Evolutionary conservation across 1,140 invertebrate genomes (phyloP).

Genomic region (Hypsibius dujardini): DNA sequence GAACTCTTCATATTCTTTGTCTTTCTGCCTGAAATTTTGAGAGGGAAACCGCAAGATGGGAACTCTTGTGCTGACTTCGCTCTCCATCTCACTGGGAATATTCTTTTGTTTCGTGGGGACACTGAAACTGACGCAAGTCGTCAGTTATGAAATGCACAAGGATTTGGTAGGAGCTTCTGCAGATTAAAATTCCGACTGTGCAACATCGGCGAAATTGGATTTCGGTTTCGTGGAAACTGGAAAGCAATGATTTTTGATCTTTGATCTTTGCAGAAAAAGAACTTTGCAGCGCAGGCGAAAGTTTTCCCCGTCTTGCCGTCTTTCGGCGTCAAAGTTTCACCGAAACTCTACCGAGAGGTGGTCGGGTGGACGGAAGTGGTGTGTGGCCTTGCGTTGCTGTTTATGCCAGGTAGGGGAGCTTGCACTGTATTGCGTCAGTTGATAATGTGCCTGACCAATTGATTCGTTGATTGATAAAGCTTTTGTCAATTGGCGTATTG

Average conservation of each 20-base stretch:
- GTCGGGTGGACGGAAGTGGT: conserved; percentile 14
- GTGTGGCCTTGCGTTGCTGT: conserved; percentile 6
- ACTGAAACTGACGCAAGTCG: conserved; percentile 11
- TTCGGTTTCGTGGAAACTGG: not conserved
- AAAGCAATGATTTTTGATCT: not conserved
- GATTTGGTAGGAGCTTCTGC: conserved; percentile 6
- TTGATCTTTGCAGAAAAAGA: conserved; percentile 10
- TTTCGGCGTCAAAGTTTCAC: conserved; percentile 7
- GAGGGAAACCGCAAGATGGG: conserved; percentile 3
- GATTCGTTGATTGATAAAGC: too few relatives aligned
- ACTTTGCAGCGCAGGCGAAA: conserved; percentile 13
- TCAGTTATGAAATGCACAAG: conserved; percentile 16
- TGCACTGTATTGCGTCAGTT: too few relatives aligned
- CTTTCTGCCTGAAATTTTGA: too few relatives aligned
- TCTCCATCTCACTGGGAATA: not conserved
- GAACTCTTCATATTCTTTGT: too few relatives aligned
- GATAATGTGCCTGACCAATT: too few relatives aligned
- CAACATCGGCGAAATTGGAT: not conserved
- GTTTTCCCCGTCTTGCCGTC: not conserved
- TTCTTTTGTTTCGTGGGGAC: conserved; percentile 16
- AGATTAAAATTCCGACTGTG: too few relatives aligned
- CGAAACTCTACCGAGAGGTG: conserved; percentile 1
- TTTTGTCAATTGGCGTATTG: too few relatives aligned
- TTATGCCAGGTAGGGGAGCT: conserved; percentile 15
- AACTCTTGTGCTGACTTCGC: not conserved